Base-by-base conservation (phyloP, 2,888 invertebrate genomes). In the Bembecia ichneumoniformis region DNA sequence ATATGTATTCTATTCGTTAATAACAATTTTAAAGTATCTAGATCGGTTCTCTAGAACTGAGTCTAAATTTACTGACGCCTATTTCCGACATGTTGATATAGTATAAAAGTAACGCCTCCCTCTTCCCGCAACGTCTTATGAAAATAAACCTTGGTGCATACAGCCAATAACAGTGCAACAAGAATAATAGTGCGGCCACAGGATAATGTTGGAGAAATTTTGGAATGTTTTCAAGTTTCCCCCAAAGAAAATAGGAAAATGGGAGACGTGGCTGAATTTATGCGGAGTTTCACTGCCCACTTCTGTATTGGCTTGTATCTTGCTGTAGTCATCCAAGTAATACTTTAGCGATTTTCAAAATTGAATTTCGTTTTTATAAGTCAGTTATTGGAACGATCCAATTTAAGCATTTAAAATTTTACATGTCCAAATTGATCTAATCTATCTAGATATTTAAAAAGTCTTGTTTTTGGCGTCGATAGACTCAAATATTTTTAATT, bases 121-220 rank as follows among this genome's bases (percentile, higher is more conserved):
- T 9, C 47, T 49, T 55, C 55, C 51, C 46, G 35, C 36, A n/a
- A 40, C 13, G 40, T 40, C 40, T 40, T 40, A 11, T 40, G 40
- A 40, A n/a, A 40, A 40, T 40, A 40, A 40, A 40, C 5, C 40
- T 40, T n/a, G 47, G 51, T 52, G 44, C 44, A 55, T 55, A 55
- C 58, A 52, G 49, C 52, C 50, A 56, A 56, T 57, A 55, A 53
- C 50, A 51, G 57, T 55, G 55, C 55, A 56, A 53, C 53, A 53
- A 56, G 55, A 57, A 55, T 13, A 57, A 56, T 57, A 57, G 56
- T 55, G 48, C 49, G 47, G 36, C 44, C 44, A 15, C 44, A 47
- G 47, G 49, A 48, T 43, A 16, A 47, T 40, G 47, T 20, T 51
- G 40, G 46, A 4, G 47, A 45, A 51, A 36, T 34, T 53, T 48